Conservation (phyloP, 2,888 invertebrate species). For the Sminthurides aquaticus region DNA sequence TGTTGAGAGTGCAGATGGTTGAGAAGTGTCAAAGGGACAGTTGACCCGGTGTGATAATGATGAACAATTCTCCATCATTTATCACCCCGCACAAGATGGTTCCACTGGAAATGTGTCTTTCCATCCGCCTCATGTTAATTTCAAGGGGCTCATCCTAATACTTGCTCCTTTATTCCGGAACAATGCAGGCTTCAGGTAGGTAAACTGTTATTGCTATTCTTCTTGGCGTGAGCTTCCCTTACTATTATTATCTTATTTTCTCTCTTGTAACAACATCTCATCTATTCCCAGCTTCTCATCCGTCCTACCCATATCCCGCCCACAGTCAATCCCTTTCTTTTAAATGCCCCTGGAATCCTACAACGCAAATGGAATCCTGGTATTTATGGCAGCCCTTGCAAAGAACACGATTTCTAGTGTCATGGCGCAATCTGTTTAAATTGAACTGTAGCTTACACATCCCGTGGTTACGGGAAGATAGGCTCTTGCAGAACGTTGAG, state of each 20-base stretch:
- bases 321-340: too few species aligned
- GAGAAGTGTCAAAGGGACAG: too few species aligned
- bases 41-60: conserved; percentile 27
- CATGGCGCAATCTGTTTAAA: too few species aligned
- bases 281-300: conserved; percentile 2
- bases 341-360: too few species aligned
- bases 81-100: conserved; percentile 18
- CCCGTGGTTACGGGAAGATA: too few species aligned
- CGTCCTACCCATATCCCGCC: too few species aligned
- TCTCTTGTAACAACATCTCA: background rate
- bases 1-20: too few species aligned
- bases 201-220: conserved; percentile 23
- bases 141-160: conserved; percentile 20
- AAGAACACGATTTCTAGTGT: too few species aligned
- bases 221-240: conserved; percentile 14
- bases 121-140: conserved; percentile 16
- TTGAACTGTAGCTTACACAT: too few species aligned
- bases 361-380: too few species aligned
- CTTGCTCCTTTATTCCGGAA: conserved; percentile 4
- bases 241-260: background rate
- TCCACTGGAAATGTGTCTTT: background rate
- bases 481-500: too few species aligned
- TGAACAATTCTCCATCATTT: conserved; percentile 32
- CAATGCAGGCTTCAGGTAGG: conserved; percentile 28
- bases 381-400: too few species aligned